Base-by-base conservation (phyloP, 1,140 invertebrate genomes). In the Limonius californicus region DNA sequence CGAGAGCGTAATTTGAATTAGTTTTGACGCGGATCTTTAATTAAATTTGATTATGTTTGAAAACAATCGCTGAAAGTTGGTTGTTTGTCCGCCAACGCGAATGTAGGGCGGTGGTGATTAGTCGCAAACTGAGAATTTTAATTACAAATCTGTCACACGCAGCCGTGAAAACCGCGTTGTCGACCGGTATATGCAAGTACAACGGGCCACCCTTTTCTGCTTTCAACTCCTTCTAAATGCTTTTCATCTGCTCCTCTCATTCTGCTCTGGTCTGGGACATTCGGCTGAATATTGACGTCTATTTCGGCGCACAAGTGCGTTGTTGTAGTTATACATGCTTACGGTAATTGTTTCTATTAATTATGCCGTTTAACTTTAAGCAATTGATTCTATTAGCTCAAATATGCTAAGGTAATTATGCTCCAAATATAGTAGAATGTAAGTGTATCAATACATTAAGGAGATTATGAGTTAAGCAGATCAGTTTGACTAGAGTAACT, bases 131-230 rank as follows among this genome's bases (percentile, higher is more conserved):
- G 61, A 59, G 67, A 66, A 66, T 68, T 68, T 68, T 68, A 68
- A 68, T 68, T 68, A 68, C 61, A 62, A 68, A 61, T 57, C 67
- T 68, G 67, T 68, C 67, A 68, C 65, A 66, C 35, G 65, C 67
- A 68, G 92, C 47, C 32, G 57, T 64, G 53, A 64, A 63, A 64
- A 64, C 54, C 54, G 15, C 27, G 54, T 50, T 19, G 45, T 50
- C 45, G 45, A 8, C 45, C 45, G 45, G 45, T 50, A 50, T 50
- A 19, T 50, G 45, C 45, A 50, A 50, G 45, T 39, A 39, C 35
- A 39, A 39, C 35, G 35, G 23, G n/a, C 3, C n/a, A 2, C 2
- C 35, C 35, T 14, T 39, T 39, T 39, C 35, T 39, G 8, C 35
- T 14, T 39, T 14, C 8, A 9, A 12, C 35, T 39, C n/a, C 35